Evolutionary conservation across 2,888 invertebrate genomes (phyloP).

Genomic region (Rhingia campestris): DNA sequence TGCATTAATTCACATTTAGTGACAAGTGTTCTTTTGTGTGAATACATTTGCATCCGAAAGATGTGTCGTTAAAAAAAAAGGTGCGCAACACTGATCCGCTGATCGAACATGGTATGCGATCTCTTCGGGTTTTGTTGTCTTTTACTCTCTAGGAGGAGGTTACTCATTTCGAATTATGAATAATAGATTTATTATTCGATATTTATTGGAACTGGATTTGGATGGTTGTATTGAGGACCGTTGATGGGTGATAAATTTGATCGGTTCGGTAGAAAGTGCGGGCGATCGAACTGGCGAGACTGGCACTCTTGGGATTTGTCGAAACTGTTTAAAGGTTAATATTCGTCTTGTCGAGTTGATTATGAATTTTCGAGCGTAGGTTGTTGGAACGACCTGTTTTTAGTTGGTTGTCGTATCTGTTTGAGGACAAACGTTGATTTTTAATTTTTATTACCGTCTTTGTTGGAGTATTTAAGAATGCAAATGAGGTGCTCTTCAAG

Average conservation of each 20-base stretch:
- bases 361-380: conserved; percentile 49
- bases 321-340: neutral
- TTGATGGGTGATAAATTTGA: conserved; percentile 39
- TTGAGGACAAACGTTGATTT: conserved; percentile 59
- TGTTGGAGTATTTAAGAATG: conserved; percentile 62
- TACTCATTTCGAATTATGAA: conserved; percentile 60
- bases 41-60: conserved; percentile 70
- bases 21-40: conserved; percentile 26
- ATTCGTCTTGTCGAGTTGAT: conserved; percentile 1
- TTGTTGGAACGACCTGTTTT: conserved; percentile 24
- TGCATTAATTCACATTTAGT: conserved; percentile 65
- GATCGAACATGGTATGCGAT: conserved; percentile 1
- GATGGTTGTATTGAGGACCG: neutral
- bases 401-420: conserved; percentile 30
- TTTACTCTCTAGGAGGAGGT: neutral
- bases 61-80: conserved; percentile 33
- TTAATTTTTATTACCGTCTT: conserved; percentile 57
- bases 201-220: conserved; percentile 44
- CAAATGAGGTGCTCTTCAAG: conserved; percentile 52
- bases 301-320: neutral
- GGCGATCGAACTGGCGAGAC: conserved; percentile 17
- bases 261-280: conserved; percentile 57
- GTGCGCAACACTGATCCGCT: neutral
- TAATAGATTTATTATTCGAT: conserved; percentile 51
- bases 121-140: neutral